phyloP scores from a whole-genome alignment of 2,797 vertebrate species.

The Rhincodon typus region DNA sequence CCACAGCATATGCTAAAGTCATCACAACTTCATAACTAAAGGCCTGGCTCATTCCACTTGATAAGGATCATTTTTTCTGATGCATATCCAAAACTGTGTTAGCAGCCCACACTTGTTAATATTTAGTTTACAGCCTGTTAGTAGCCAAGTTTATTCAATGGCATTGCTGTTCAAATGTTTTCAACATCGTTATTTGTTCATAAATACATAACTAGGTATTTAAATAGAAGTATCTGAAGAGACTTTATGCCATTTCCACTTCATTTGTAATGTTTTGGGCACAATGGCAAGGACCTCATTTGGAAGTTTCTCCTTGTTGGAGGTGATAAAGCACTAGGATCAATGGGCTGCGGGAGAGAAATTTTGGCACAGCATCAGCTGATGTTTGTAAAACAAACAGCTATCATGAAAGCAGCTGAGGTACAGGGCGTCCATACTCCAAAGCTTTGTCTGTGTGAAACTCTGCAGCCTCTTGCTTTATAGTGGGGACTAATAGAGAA shows the following conservation, averaged over 20 bases:
- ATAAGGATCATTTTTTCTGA: constrained; percentile 35
- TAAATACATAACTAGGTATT: not conserved
- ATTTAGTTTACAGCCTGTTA: constrained; percentile 32
- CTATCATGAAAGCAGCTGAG: not conserved
- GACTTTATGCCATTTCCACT: too few species aligned
- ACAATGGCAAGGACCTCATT: not conserved
- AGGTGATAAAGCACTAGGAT: not conserved
- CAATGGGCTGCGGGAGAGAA: not conserved
- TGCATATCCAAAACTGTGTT: constrained; percentile 31
- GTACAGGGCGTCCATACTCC: not conserved
- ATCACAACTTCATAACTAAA: constrained; percentile 29
- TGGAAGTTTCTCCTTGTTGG: not conserved
- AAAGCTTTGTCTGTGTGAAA: not conserved
- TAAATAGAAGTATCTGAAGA: not conserved
- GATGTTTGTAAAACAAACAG: not conserved
- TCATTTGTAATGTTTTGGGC: not conserved
- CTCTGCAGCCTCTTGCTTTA: not conserved
- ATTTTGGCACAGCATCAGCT: not conserved
- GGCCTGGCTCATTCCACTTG: constrained; percentile 33
- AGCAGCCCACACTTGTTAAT: constrained; percentile 34
- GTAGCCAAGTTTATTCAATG: constrained; percentile 26
- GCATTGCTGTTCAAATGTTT: not conserved
- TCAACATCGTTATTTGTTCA: not conserved
- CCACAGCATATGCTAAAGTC: constrained; percentile 36
- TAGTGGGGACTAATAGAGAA: not conserved